Evolutionary conservation across 2,888 invertebrate species (phyloP).

Genomic region (Drosophila atroscutellata): DNA sequence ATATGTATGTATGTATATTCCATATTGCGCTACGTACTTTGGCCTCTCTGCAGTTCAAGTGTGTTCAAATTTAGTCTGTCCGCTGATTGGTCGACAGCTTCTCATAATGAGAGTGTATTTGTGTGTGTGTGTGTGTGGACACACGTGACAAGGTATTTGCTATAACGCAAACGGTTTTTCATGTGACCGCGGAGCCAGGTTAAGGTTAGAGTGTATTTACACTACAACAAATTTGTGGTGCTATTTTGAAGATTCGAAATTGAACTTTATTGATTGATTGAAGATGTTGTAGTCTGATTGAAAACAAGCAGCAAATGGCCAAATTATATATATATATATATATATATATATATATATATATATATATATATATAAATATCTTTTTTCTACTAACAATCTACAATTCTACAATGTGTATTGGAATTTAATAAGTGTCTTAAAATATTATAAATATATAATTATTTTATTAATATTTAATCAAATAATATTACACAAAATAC

Average conservation of each 20-base stretch:
- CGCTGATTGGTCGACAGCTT: neutral
- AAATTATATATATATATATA: no score
- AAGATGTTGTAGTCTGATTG: no score
- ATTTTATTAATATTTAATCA: neutral
- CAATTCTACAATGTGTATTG: no score
- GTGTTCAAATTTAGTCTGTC: constrained; percentile 43
- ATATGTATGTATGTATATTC: constrained; percentile 5
- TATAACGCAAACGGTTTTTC: constrained; percentile 7
- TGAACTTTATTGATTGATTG: neutral
- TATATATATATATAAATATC: neutral
- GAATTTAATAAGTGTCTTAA: neutral
- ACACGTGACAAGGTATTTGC: constrained; percentile 28
- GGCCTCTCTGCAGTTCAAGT: constrained; percentile 34
- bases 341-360: no score
- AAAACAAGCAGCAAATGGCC: no score
- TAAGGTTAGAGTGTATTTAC: neutral
- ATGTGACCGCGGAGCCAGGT: constrained; percentile 3
- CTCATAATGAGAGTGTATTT: constrained; percentile 6
- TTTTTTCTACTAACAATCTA: no score
- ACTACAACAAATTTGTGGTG: neutral
- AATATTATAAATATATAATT: neutral
- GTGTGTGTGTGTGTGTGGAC: constrained; percentile 7
- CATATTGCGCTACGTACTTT: neutral
- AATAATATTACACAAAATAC: neutral
- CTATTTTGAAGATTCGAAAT: neutral